Conservation (phyloP, 2,888 invertebrate genomes). For the Deilephila elpenor region DNA sequence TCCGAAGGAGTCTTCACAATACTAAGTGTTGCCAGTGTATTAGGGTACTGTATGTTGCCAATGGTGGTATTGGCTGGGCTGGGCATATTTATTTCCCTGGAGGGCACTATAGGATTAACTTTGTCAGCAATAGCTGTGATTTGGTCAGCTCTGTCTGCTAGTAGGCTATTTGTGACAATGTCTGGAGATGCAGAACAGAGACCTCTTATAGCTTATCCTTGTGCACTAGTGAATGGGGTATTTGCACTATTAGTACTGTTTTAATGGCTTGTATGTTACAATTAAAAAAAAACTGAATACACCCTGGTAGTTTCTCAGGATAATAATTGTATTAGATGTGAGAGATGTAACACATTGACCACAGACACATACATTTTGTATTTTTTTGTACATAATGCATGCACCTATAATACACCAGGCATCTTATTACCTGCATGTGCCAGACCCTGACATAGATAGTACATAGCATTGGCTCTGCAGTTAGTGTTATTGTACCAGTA, state of each 20-base stretch:
- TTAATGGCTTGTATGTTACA: slow-evolving; percentile 70
- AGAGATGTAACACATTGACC: too few relatives aligned
- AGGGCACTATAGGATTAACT: slow-evolving; percentile 88
- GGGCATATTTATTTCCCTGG: slow-evolving; percentile 91
- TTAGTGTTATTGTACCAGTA: too few relatives aligned
- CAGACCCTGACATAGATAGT: too few relatives aligned
- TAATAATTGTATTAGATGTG: too few relatives aligned
- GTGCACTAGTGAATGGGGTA: slow-evolving; percentile 95
- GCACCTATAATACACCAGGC: too few relatives aligned
- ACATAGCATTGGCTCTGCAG: too few relatives aligned
- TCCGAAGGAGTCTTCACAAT: slow-evolving; percentile 89
- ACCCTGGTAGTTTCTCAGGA: too few relatives aligned
- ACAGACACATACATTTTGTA: too few relatives aligned
- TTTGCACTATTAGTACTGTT: slow-evolving; percentile 97
- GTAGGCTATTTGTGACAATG: slow-evolving; percentile 95
- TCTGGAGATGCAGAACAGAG: slow-evolving; percentile 94
- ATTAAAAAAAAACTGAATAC: neutral
- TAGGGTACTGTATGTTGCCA: slow-evolving; percentile 97
- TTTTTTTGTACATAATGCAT: too few relatives aligned
- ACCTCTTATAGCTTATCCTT: slow-evolving; percentile 95
- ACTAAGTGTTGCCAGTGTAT: slow-evolving; percentile 92
- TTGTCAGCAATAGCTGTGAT: slow-evolving; percentile 88
- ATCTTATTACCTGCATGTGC: too few relatives aligned
- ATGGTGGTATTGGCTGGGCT: slow-evolving; percentile 94
- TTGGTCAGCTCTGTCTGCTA: slow-evolving; percentile 97